Evolutionary conservation across 1,140 invertebrate species (phyloP).

Genomic region (Adoxophyes honmai): DNA sequence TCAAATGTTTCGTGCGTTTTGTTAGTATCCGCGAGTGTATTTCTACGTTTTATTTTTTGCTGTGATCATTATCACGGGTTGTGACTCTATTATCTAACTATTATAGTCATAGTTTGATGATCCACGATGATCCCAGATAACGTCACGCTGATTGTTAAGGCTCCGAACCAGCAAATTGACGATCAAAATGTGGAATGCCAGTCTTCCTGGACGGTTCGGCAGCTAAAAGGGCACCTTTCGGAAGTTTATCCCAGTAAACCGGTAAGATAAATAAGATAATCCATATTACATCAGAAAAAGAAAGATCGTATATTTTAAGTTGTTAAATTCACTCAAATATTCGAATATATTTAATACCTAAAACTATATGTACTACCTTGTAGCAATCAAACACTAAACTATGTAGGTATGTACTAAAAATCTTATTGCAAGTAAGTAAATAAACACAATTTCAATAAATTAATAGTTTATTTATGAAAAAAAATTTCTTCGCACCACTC

Average conservation of each 20-base stretch:
- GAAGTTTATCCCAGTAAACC: conserved; percentile 93
- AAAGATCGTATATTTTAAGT: too few species aligned
- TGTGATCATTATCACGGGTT: conserved; percentile 20
- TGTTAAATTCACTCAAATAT: too few species aligned
- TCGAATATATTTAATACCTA: too few species aligned
- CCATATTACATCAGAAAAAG: not conserved
- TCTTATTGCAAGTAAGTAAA: too few species aligned
- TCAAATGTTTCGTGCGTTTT: conserved; percentile 3
- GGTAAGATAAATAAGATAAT: conserved; percentile 82
- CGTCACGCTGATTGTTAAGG: conserved; percentile 89
- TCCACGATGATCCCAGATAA: conserved; percentile 72
- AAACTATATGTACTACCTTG: too few species aligned
- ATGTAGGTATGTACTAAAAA: too few species aligned
- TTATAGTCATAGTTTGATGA: conserved; percentile 42
- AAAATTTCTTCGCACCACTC: too few species aligned
- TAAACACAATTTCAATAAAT: too few species aligned
- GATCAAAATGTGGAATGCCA: conserved; percentile 91
- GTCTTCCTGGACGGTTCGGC: conserved; percentile 89
- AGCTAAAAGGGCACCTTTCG: conserved; percentile 89
- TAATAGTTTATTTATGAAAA: too few species aligned
- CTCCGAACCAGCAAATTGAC: conserved; percentile 92
- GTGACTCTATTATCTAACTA: conserved; percentile 51
- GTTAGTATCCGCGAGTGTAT: not conserved
- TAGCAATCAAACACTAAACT: too few species aligned
- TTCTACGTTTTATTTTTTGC: conserved; percentile 18